Base-by-base conservation (phyloP, 2,797 vertebrate genomes). In the Crax fasciolata region DNA sequence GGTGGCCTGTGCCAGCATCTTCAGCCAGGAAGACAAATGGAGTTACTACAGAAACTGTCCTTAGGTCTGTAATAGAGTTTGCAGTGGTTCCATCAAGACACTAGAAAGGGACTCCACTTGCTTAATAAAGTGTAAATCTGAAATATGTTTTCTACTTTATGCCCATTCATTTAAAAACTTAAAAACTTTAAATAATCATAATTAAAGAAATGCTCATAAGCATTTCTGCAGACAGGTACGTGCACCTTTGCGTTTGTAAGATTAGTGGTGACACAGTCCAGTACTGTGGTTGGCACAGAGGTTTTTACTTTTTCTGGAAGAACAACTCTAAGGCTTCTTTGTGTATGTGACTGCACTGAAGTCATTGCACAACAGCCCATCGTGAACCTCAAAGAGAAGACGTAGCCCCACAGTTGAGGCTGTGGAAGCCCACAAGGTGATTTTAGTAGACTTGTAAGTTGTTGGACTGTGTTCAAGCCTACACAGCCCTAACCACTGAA, bases 11-110 rank as follows among this genome's bases (percentile, higher is more conserved):
- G 94, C 74, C 82, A 91, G 44, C 55, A 77, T 68, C 55, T 51
- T 81, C 73, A 88, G 30, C 72, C 62, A 66, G 79, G 76, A 96
- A 89, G 88, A 89, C 25, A 66, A 88, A 92, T 43, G 25, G 71
- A 83, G 20, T 92, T 91, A 27, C 68, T 92, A 90, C 23, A 52
- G 76, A 57, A 54, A 44, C 51, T 6, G 2, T 73, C 62, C 80
- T 62, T 67, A 90, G 84, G 66, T 74, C 84, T 89, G 0, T 87
- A 79, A 68, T 66, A n/a, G 28, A 70, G 72, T 57, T 83, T 58
- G n/a, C 70, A 85, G 38, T 44, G 35, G 44, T 86, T 93, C 49
- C 72, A 81, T 94, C 27, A 72, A 84, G 77, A 89, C 48, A 57
- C 46, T 74, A 83, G 86, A 87, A 84, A 84, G 35, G 43, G 75